Conservation (phyloP, 2,888 invertebrate genomes). For the Caenorhabditis zanzibari region DNA sequence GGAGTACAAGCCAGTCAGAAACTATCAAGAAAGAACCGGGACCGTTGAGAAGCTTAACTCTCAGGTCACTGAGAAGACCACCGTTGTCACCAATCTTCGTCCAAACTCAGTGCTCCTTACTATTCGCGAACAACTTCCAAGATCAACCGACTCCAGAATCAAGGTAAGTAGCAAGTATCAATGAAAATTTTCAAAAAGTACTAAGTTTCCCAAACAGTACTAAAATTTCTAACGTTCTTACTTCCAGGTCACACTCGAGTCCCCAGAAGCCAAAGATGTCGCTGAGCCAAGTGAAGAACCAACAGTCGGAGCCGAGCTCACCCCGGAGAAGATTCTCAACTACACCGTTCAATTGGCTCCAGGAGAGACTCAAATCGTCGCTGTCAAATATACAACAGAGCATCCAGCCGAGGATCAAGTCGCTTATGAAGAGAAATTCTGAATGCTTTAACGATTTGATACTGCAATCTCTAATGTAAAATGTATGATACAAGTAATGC, state of each 20-base stretch:
- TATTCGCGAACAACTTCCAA: conserved; percentile 74
- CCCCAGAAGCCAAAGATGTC: conserved; percentile 50
- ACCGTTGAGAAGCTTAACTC: conserved; percentile 61
- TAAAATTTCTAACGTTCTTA: not conserved
- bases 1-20: conserved; percentile 83
- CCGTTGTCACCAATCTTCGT: conserved; percentile 72
- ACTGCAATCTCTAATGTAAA: too few relatives aligned
- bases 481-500: too few relatives aligned
- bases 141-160: conserved; percentile 76
- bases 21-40: conserved; percentile 79
- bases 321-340: conserved; percentile 56
- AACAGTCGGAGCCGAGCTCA: conserved; percentile 54
- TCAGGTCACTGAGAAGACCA: conserved; percentile 70
- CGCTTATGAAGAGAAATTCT: conserved; percentile 49
- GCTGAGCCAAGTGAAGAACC: conserved; percentile 28
- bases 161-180: too few relatives aligned
- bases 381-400: conserved; percentile 56
- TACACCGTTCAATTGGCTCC: conserved; percentile 58
- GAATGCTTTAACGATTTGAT: not conserved
- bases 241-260: conserved; percentile 47
- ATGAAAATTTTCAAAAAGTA: too few relatives aligned
- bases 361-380: conserved; percentile 32
- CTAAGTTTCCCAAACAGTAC: too few relatives aligned
- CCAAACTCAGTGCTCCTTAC: conserved; percentile 68
- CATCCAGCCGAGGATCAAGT: conserved; percentile 56